Evolutionary conservation across 2,797 vertebrate species (phyloP).

Genomic region (Ceyx erithaca): DNA sequence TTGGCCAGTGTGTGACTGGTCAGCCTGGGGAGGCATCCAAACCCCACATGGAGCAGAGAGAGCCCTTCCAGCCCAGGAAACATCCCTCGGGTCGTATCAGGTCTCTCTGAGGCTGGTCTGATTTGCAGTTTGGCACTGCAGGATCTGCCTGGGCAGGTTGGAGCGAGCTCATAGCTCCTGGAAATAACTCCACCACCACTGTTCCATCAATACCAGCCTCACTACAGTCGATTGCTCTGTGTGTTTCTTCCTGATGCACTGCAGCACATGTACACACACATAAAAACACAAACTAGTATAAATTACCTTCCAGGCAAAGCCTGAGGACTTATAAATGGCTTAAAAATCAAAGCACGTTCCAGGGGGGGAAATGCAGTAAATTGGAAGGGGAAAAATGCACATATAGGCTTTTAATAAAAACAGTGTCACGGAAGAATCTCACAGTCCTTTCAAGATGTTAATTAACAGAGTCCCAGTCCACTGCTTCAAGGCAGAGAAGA

Average conservation of each 20-base stretch:
- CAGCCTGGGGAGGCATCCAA: rapidly evolving
- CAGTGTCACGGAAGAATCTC: neutral
- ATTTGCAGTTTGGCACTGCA: neutral
- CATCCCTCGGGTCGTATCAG: rapidly evolving
- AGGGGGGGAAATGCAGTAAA: neutral
- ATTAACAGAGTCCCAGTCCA: neutral
- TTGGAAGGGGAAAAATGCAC: neutral
- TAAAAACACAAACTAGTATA: neutral
- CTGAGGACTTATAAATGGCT: constrained; percentile 40
- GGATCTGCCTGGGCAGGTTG: neutral
- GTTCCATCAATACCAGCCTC: neutral
- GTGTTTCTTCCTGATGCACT: neutral
- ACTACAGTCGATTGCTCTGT: neutral
- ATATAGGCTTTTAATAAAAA: constrained; percentile 11
- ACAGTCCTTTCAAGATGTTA: neutral
- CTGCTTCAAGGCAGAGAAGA: neutral
- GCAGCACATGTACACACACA: neutral
- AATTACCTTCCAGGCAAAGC: constrained; percentile 57
- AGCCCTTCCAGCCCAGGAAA: neutral
- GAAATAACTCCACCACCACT: neutral
- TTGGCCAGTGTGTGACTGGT: rapidly evolving
- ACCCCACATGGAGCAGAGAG: neutral
- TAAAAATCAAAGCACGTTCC: constrained; percentile 63
- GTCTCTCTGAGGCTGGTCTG: neutral
- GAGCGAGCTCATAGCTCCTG: neutral